Percentiles rank a stretch among this genome's conserved stretches.
phyloP scores from a whole-genome alignment of 2,113 vertebrate genomes.

The Tauraco erythrolophus region DNA sequence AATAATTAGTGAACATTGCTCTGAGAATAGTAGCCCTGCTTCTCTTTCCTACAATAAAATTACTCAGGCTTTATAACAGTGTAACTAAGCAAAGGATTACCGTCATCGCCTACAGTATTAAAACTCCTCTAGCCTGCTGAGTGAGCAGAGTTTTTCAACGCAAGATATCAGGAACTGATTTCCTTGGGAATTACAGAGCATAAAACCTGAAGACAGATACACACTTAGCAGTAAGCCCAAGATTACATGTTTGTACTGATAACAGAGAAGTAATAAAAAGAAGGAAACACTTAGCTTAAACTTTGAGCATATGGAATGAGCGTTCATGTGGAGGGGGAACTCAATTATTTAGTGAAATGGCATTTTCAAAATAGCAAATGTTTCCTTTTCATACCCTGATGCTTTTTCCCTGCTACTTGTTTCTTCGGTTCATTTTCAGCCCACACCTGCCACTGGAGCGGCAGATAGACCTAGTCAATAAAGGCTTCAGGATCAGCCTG shows the following conservation, averaged over 20 bases:
- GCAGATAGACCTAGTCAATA: neutral
- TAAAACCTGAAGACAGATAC: constrained; percentile 37
- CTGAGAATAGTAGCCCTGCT: neutral
- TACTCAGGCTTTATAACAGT: neutral
- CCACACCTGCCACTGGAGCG: neutral
- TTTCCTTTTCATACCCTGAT: neutral
- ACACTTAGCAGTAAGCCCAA: neutral
- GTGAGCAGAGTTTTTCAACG: neutral
- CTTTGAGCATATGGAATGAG: constrained; percentile 32
- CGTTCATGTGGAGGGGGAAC: neutral
- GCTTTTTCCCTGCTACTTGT: neutral
- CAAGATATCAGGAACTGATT: constrained; percentile 6
- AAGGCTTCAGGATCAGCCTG: neutral
- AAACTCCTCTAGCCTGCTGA: constrained; percentile 13
- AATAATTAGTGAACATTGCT: constrained; percentile 38
- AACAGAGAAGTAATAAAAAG: constrained; percentile 44
- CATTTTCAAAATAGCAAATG: neutral
- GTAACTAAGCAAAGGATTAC: constrained; percentile 40
- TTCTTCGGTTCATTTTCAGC: neutral
- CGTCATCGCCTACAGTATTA: constrained; percentile 21
- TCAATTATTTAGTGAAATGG: constrained; percentile 54
- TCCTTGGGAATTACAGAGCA: constrained; percentile 12
- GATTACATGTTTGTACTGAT: neutral
- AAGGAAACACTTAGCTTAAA: constrained; percentile 31
- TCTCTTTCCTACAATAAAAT: constrained; percentile 4